Conservation (phyloP, 2,888 invertebrate species). For the Cerceris ruficornis region DNA sequence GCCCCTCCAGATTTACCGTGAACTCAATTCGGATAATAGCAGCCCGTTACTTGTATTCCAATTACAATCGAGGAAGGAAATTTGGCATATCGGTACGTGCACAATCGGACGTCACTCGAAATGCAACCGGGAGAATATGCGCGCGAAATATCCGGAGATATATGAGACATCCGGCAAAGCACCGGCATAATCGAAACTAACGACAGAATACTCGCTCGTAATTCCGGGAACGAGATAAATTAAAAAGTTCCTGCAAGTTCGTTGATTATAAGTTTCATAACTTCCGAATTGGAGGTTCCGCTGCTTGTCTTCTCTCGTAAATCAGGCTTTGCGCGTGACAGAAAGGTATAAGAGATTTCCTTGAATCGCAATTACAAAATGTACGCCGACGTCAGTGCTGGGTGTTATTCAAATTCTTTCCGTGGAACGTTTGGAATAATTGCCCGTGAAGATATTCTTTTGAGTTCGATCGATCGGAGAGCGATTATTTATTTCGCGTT, state of each 20-base stretch:
- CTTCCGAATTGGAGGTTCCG: slow-evolving; percentile 35
- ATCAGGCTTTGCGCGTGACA: slow-evolving; percentile 34
- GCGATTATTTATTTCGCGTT: no score
- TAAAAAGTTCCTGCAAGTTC: slow-evolving; percentile 52
- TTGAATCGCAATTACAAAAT: slow-evolving; percentile 13
- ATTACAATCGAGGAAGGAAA: slow-evolving; percentile 37
- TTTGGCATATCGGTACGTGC: slow-evolving; percentile 22
- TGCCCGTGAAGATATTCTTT: no score
- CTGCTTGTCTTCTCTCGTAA: slow-evolving; percentile 41
- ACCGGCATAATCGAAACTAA: slow-evolving; percentile 47
- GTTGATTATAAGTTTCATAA: slow-evolving; percentile 65
- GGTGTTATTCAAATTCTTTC: not conserved
- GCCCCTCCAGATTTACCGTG: slow-evolving; percentile 53
- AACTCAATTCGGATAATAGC: slow-evolving; percentile 41
- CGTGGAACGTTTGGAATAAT: no score
- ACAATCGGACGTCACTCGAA: slow-evolving; percentile 21
- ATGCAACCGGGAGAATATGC: slow-evolving; percentile 7
- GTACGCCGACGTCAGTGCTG: not conserved
- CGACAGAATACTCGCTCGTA: slow-evolving; percentile 44
- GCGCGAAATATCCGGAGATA: slow-evolving; percentile 15
- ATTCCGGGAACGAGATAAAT: slow-evolving; percentile 49
- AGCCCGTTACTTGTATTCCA: slow-evolving; percentile 6
- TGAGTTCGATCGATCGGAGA: no score
- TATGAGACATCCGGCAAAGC: not conserved
- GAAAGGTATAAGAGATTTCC: slow-evolving; percentile 16